Conservation (phyloP, 2,113 vertebrate species). For the Pelvicachromis taeniatus region DNA sequence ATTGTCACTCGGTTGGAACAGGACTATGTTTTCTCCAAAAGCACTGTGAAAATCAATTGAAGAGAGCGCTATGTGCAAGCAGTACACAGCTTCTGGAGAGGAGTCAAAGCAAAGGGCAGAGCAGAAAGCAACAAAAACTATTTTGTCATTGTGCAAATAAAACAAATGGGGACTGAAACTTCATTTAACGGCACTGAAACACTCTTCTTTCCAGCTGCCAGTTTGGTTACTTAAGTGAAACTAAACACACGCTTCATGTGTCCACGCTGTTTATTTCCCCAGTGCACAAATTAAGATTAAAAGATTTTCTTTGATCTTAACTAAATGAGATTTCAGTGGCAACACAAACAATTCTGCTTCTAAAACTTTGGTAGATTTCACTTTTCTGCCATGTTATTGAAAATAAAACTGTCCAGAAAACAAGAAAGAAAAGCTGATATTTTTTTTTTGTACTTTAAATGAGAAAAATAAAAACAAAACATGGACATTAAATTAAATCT, state of each 20-base stretch:
- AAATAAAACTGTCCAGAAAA: not conserved
- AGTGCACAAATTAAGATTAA: not conserved
- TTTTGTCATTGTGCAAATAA: not conserved
- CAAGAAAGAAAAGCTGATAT: not conserved
- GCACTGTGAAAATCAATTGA: not conserved
- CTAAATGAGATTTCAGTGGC: not conserved
- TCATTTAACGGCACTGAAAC: not conserved
- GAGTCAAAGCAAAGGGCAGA: not conserved
- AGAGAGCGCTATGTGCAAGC: not conserved
- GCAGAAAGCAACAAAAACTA: not conserved
- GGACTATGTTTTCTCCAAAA: not conserved
- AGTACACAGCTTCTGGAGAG: not conserved
- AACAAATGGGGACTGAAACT: not conserved
- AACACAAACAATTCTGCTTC: not conserved
- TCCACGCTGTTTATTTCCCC: not conserved
- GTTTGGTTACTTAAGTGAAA: not conserved
- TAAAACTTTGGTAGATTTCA: not conserved
- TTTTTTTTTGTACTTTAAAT: not conserved
- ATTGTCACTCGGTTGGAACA: not conserved
- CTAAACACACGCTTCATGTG: not conserved
- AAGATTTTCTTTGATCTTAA: not conserved
- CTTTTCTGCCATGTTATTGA: not conserved
- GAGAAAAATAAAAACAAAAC: not conserved
- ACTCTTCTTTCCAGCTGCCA: not conserved
- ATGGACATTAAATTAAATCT: rapidly evolving